A percentile compares a stretch with the other conserved stretches of the same genome.
These are phyloP conservation scores for Drosophila nigricruria DNA, from an alignment of 2,888 invertebrate species.

Conservation along the genomic window DNA sequence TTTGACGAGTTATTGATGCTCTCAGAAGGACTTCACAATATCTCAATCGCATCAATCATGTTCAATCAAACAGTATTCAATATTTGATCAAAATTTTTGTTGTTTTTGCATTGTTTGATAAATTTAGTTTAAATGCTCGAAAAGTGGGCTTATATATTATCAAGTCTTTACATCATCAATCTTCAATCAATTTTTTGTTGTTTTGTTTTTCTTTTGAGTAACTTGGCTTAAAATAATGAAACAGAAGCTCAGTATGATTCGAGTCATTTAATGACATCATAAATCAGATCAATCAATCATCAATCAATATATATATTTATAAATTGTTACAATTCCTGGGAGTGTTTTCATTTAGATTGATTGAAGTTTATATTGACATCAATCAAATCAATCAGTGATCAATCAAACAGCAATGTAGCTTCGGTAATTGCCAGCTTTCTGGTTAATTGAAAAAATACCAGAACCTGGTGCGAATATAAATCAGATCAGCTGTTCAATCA, in stretches of 20 bases:
- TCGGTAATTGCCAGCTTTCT: neutral
- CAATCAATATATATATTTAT: too few species aligned
- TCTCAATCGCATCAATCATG: neutral
- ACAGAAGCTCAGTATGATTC: too few species aligned
- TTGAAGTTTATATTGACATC: too few species aligned
- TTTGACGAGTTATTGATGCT: too few species aligned
- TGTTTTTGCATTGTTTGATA: too few species aligned
- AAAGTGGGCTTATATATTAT: neutral
- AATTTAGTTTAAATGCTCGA: neutral
- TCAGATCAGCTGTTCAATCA: conserved; percentile 29
- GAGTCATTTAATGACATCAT: neutral
- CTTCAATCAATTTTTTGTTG: too few species aligned
- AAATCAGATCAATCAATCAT: neutral
- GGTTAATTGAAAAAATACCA: neutral
- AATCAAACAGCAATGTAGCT: neutral
- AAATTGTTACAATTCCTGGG: too few species aligned
- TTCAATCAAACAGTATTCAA: neutral
- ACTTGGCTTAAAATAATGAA: too few species aligned
- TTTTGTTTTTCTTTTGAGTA: too few species aligned
- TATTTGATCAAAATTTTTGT: neutral
- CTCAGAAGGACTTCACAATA: neutral
- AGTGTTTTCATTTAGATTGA: too few species aligned
- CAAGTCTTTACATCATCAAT: neutral
- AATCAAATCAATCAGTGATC: neutral
- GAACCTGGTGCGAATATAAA: conserved; percentile 14